Evolutionary conservation across 2,888 invertebrate genomes (phyloP).

Genomic region (Chaetoderma sp.): DNA sequence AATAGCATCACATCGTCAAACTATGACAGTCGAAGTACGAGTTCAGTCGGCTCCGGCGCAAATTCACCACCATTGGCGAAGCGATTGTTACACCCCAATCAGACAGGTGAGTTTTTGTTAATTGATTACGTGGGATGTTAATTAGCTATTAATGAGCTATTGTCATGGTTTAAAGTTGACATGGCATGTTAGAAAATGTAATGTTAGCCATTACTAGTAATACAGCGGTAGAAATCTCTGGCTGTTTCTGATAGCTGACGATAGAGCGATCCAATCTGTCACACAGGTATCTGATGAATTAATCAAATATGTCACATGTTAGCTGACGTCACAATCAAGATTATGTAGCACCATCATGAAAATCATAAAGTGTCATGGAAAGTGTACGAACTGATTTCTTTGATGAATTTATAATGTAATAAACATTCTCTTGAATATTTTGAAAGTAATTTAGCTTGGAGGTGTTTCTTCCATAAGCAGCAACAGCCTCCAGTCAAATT

Average conservation of each 20-base stretch:
- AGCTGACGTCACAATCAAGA: not conserved
- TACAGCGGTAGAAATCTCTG: not conserved
- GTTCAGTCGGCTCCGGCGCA: slow-evolving; percentile 60
- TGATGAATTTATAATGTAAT: too few species aligned
- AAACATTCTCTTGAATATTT: too few species aligned
- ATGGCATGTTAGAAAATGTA: too few species aligned
- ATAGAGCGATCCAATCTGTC: too few species aligned
- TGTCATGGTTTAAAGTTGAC: too few species aligned
- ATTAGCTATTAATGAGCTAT: not conserved
- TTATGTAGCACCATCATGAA: too few species aligned
- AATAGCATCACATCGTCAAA: slow-evolving; percentile 58
- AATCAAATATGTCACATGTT: too few species aligned
- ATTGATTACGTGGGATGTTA: not conserved
- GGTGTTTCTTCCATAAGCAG: too few species aligned
- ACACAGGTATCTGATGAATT: not conserved
- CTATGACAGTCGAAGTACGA: slow-evolving; percentile 66
- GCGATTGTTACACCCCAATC: slow-evolving; percentile 48
- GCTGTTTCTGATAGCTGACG: not conserved
- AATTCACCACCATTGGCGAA: slow-evolving; percentile 41
- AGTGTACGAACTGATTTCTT: too few species aligned
- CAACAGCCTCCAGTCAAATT: too few species aligned
- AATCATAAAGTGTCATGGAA: too few species aligned
- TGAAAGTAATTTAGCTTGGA: too few species aligned
- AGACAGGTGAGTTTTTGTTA: slow-evolving; percentile 27
- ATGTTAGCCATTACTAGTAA: not conserved